These are phyloP conservation scores for Micoletzkya japonica DNA, from an alignment of 2,888 invertebrate genomes.

Conservation along the genomic window DNA sequence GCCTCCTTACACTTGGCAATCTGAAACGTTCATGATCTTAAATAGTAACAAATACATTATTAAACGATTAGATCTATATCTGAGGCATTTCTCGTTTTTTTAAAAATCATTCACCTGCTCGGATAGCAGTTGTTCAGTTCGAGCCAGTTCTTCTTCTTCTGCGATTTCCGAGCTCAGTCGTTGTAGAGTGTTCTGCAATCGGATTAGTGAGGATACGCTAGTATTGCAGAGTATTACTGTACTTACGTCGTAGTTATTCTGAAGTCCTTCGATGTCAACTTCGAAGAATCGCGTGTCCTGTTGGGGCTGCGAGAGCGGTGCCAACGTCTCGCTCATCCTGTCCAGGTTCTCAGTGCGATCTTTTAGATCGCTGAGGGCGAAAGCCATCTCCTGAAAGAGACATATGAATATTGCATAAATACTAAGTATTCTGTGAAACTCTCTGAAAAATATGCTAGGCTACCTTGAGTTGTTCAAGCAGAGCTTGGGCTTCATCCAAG, in stretches of 20 bases:
- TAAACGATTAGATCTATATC: not conserved
- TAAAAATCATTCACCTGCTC: slow-evolving; percentile 27
- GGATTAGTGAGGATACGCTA: not conserved
- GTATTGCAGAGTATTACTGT: not conserved
- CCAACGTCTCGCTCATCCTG: not conserved
- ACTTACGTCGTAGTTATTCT: slow-evolving; percentile 19
- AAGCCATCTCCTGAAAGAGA: slow-evolving; percentile 12
- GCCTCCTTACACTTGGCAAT: slow-evolving; percentile 20
- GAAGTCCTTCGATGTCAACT: slow-evolving; percentile 8
- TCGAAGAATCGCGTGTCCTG: slow-evolving; percentile 26
- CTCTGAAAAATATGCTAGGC: too few relatives aligned
- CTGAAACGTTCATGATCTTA: not conserved
- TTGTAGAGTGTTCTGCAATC: slow-evolving; percentile 43
- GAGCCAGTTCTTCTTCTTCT: slow-evolving; percentile 42
- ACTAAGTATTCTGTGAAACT: too few relatives aligned
- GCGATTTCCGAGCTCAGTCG: slow-evolving; percentile 40
- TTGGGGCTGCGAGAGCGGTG: slow-evolving; percentile 14
- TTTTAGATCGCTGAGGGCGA: slow-evolving; percentile 6
- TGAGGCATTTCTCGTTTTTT: not conserved
- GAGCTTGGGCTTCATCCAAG: slow-evolving; percentile 30
- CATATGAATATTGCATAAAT: not conserved
- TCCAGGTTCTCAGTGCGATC: slow-evolving; percentile 4
- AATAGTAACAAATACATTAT: not conserved
- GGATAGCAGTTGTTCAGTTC: slow-evolving; percentile 32
- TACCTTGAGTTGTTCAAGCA: slow-evolving; percentile 30